These are phyloP conservation scores for Philereme transversata DNA, from an alignment of 2,888 invertebrate species.

Conservation along the genomic window DNA sequence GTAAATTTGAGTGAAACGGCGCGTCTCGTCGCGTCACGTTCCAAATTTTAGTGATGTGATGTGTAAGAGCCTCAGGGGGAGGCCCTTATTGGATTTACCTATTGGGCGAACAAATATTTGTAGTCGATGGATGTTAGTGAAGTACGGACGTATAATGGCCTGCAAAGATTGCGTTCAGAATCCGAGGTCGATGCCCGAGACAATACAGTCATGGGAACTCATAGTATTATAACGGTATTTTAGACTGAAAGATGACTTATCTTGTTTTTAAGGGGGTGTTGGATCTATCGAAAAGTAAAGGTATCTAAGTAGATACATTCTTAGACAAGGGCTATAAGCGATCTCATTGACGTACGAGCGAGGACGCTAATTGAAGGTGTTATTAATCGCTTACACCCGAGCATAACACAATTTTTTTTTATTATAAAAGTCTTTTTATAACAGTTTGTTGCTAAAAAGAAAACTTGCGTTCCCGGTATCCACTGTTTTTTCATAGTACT, in stretches of 20 bases:
- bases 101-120: slow-evolving; percentile 49
- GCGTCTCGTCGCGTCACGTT: too few relatives aligned
- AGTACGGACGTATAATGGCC: slow-evolving; percentile 19
- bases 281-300: not conserved
- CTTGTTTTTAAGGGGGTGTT: too few relatives aligned
- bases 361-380: too few relatives aligned
- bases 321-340: too few relatives aligned
- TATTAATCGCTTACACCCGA: too few relatives aligned
- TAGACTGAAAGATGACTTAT: not conserved
- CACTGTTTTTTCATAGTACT: too few relatives aligned
- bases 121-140: slow-evolving; percentile 37
- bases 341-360: too few relatives aligned
- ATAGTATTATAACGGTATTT: slow-evolving; percentile 7
- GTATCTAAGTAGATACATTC: not conserved
- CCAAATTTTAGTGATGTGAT: slow-evolving; percentile 1
- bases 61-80: slow-evolving; percentile 19
- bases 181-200: slow-evolving; percentile 12
- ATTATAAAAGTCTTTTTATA: too few relatives aligned
- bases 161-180: slow-evolving; percentile 12
- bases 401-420: too few relatives aligned
- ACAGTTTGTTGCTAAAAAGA: too few relatives aligned
- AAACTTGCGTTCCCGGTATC: too few relatives aligned
- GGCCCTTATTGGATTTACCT: slow-evolving; percentile 51
- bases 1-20: too few relatives aligned
- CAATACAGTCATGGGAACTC: slow-evolving; percentile 11